Evolutionary conservation across 2,888 invertebrate species (phyloP).

Genomic region (Leptothorax acervorum): DNA sequence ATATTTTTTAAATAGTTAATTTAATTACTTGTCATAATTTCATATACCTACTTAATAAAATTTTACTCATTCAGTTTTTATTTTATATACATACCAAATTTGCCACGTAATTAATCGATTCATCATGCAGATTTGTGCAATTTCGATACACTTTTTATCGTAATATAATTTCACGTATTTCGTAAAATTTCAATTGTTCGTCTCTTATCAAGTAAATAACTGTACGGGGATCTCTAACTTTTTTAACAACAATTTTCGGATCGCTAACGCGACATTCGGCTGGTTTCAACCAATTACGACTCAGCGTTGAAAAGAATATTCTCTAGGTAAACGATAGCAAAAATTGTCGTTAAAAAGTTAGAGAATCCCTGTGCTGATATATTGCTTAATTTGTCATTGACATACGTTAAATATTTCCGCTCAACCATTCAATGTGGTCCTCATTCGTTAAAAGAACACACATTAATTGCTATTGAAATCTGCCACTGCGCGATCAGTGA

Average conservation of each 20-base stretch:
- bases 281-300: no score
- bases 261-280: no score
- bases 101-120: conserved; percentile 11
- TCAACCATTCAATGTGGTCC: conserved; percentile 1
- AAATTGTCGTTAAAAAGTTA: no score
- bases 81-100: neutral
- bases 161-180: neutral
- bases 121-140: neutral
- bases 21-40: neutral
- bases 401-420: neutral
- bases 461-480: conserved; percentile 37
- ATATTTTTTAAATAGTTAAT: conserved; percentile 4
- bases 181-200: neutral
- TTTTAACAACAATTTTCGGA: no score
- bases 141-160: neutral
- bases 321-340: no score
- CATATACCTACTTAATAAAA: neutral
- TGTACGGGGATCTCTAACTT: no score
- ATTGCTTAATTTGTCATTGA: conserved; percentile 13
- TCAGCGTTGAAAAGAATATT: no score
- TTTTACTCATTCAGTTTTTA: neutral
- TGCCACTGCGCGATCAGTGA: conserved; percentile 29
- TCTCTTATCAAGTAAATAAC: neutral
- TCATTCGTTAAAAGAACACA: conserved; percentile 16
- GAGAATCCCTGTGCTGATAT: no score